Conservation (phyloP, 2,797 vertebrate species). For the Aldrovandia affinis region DNA sequence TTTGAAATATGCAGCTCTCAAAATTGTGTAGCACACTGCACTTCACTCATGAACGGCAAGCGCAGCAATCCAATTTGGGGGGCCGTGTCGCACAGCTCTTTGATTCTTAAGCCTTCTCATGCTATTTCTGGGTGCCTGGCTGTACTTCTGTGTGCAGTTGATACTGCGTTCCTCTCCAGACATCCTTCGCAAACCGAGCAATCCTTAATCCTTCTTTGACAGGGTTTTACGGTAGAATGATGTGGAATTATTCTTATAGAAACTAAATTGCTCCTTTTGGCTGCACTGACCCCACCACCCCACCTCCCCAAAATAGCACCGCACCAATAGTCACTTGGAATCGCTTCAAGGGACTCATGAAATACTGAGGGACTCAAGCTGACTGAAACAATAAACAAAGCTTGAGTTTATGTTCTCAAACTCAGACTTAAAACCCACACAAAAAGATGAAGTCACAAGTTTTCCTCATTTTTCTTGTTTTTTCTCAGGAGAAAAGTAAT, state of each 20-base stretch:
- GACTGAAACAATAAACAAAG: neutral
- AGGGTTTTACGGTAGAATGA: conserved; percentile 36
- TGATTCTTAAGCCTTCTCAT: conserved; percentile 1
- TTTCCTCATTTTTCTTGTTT: too few species aligned
- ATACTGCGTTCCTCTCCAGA: conserved; percentile 8
- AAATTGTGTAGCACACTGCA: neutral
- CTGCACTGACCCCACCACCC: neutral
- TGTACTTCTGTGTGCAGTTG: conserved; percentile 25
- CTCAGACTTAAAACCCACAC: too few species aligned
- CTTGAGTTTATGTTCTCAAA: too few species aligned
- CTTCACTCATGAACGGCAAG: conserved; percentile 21
- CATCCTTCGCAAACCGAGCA: neutral
- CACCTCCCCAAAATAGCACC: neutral
- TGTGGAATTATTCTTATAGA: conserved; percentile 44
- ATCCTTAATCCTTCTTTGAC: conserved; percentile 42
- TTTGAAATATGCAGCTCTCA: neutral
- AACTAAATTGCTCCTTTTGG: conserved; percentile 36
- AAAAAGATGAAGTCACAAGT: too few species aligned
- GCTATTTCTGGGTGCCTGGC: conserved; percentile 34
- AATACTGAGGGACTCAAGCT: too few species aligned
- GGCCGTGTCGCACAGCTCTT: neutral
- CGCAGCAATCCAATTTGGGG: neutral
- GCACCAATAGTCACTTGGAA: neutral
- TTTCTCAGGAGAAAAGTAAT: too few species aligned
- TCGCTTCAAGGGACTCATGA: neutral